phyloP scores from a whole-genome alignment of 2,797 vertebrate genomes.

The Limnodromus scolopaceus region DNA sequence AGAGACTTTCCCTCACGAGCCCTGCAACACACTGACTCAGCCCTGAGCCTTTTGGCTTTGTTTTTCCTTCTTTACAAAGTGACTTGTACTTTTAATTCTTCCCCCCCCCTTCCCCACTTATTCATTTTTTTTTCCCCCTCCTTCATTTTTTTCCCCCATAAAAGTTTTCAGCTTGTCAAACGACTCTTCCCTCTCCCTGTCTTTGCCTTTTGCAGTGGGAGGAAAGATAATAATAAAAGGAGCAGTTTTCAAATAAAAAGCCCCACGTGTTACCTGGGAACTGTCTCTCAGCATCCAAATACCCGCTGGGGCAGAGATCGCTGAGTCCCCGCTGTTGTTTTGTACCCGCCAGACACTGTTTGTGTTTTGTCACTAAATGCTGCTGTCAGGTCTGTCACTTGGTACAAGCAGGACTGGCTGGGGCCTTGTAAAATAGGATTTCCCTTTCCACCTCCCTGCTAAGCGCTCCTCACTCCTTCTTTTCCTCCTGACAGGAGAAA shows the following conservation, averaged over 20 bases:
- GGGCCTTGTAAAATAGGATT: neutral
- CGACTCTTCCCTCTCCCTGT: neutral
- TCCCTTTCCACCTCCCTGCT: constrained; percentile 13
- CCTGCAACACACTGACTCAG: constrained; percentile 53
- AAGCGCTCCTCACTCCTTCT: neutral
- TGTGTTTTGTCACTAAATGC: neutral
- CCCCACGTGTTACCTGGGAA: constrained; percentile 51
- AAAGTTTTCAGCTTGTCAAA: constrained; percentile 57
- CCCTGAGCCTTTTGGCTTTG: constrained; percentile 27
- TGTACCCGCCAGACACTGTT: constrained; percentile 7
- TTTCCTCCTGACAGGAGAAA: neutral
- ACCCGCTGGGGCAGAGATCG: neutral
- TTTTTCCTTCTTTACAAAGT: constrained; percentile 23
- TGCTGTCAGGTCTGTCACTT: constrained; percentile 24
- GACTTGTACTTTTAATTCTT: constrained; percentile 8
- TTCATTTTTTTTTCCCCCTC: neutral
- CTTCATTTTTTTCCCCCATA: neutral
- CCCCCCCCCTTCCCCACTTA: neutral
- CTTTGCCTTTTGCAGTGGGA: constrained; percentile 51
- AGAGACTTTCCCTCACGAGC: neutral
- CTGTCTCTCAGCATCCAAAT: constrained; percentile 35
- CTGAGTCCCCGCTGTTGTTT: neutral
- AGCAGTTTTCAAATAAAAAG: constrained; percentile 62
- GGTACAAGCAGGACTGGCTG: neutral
- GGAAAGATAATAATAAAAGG: constrained; percentile 25